Evolutionary conservation across 2,113 vertebrate species (phyloP).

Genomic region (Erythrolamprus reginae): DNA sequence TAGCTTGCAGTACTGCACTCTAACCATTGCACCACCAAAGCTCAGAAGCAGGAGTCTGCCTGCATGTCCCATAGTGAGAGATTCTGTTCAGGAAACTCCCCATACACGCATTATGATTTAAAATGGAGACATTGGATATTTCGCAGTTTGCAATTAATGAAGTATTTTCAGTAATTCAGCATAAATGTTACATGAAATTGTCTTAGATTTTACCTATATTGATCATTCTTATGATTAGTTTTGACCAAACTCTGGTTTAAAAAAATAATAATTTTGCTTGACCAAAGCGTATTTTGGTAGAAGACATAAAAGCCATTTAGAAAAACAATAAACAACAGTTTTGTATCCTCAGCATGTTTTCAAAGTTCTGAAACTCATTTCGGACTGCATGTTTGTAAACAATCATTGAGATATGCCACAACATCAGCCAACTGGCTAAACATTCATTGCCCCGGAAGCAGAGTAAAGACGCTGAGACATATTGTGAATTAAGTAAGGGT

Average conservation of each 20-base stretch:
- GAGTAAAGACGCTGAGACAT: no score
- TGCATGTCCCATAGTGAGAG: neutral
- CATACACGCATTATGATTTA: neutral
- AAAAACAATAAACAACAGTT: rapidly evolving
- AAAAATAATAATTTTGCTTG: neutral
- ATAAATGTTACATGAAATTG: rapidly evolving
- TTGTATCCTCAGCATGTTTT: neutral
- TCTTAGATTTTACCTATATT: neutral
- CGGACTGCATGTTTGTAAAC: conserved; percentile 2
- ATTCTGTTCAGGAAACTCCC: neutral
- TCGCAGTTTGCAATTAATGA: neutral
- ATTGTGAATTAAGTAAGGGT: no score
- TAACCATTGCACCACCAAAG: no score
- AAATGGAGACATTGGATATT: neutral
- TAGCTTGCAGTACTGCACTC: no score
- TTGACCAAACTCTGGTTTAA: neutral
- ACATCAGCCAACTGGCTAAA: neutral
- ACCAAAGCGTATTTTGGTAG: neutral
- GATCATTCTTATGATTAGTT: neutral
- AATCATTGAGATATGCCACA: neutral
- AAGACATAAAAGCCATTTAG: rapidly evolving
- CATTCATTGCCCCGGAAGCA: no score
- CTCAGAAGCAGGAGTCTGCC: neutral
- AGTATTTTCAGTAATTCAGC: rapidly evolving
- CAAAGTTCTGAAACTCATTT: rapidly evolving